phyloP scores from a whole-genome alignment of 2,888 invertebrate species.

The Leptinotarsa tumamoca region DNA sequence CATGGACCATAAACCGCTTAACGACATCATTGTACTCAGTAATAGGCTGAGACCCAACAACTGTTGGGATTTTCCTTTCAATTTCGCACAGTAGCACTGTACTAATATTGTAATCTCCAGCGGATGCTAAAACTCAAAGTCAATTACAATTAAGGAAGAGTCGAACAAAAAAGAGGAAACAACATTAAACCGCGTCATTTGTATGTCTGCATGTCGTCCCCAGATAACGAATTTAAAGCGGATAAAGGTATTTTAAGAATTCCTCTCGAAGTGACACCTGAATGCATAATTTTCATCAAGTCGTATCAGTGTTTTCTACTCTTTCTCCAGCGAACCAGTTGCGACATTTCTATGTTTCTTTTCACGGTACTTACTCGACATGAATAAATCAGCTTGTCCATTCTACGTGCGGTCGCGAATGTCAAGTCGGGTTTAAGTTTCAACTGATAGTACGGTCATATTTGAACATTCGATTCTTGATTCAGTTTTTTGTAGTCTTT shows the following conservation, averaged over 20 bases:
- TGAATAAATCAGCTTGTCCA: constrained; percentile 38
- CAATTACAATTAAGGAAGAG: constrained; percentile 15
- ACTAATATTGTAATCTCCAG: neutral
- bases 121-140: neutral
- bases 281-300: constrained; percentile 49
- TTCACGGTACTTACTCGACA: constrained; percentile 41
- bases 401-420: constrained; percentile 37
- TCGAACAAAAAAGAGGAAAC: constrained; percentile 7
- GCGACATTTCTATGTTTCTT: constrained; percentile 43
- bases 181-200: constrained; percentile 31
- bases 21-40: too few relatives aligned
- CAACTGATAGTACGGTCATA: constrained; percentile 21
- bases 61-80: too few relatives aligned
- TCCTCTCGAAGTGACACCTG: constrained; percentile 46
- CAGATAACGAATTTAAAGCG: constrained; percentile 37
- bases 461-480: neutral
- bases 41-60: too few relatives aligned
- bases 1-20: too few relatives aligned
- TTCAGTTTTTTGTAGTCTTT: too few relatives aligned
- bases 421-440: constrained; percentile 33
- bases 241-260: constrained; percentile 40
- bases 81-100: neutral
- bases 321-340: constrained; percentile 34
- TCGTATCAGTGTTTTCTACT: constrained; percentile 42
- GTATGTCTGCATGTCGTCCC: constrained; percentile 33